Conservation (phyloP, 1,140 invertebrate genomes). For the Temnothorax longispinosus region DNA sequence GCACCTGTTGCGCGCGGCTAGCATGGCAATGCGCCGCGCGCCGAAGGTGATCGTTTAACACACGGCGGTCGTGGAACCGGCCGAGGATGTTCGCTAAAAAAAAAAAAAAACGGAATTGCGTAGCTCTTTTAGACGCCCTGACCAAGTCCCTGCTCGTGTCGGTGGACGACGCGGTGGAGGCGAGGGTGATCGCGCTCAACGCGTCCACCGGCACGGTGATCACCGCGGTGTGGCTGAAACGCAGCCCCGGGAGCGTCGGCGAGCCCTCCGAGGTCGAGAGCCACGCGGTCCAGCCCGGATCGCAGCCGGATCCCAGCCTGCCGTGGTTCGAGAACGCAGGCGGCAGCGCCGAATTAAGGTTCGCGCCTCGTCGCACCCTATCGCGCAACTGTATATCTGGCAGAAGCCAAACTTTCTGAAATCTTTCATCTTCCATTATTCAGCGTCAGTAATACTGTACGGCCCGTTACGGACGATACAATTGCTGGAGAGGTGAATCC, state of each 20-base stretch:
- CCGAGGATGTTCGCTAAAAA: background rate
- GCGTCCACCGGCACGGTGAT: constrained; percentile 87
- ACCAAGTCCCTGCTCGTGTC: constrained; percentile 87
- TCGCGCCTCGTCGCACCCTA: constrained; percentile 27
- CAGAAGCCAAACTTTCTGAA: constrained; percentile 15
- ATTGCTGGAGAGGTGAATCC: background rate
- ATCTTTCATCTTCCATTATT: background rate
- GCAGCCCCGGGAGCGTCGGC: constrained; percentile 84
- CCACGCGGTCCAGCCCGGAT: constrained; percentile 84
- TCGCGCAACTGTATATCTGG: background rate
- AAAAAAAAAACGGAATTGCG: background rate
- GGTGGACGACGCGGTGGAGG: constrained; percentile 86
- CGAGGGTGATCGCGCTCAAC: constrained; percentile 88
- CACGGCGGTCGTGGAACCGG: background rate
- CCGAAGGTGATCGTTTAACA: background rate
- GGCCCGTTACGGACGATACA: background rate
- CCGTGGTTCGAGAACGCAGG: constrained; percentile 85
- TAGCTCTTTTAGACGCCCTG: constrained; percentile 86
- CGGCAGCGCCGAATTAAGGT: constrained; percentile 73
- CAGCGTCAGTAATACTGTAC: background rate
- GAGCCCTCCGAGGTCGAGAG: constrained; percentile 85
- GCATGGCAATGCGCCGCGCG: background rate
- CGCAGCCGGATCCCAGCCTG: constrained; percentile 85
- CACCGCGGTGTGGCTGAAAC: constrained; percentile 87
- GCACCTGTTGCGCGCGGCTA: constrained; percentile 58